These are phyloP conservation scores for Perognathus longimembris DNA, from an alignment of 2,113 vertebrate species.

Conservation along the genomic window DNA sequence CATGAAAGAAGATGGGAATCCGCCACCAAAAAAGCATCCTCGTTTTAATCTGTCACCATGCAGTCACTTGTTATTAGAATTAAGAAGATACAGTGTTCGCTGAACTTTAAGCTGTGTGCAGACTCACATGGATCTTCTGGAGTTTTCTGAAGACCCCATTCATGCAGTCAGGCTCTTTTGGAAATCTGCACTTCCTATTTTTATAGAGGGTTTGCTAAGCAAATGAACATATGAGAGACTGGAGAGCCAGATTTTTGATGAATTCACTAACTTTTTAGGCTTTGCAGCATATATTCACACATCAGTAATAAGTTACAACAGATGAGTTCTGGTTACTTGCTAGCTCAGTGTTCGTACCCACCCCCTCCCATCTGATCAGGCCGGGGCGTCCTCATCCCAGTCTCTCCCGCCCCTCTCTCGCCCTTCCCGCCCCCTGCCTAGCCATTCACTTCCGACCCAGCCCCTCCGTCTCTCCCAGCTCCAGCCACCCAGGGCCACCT, in stretches of 20 bases:
- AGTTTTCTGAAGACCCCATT: neutral
- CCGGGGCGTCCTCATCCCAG: no score
- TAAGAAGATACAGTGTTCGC: neutral
- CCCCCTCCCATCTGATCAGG: no score
- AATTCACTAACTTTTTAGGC: neutral
- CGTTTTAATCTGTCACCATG: neutral
- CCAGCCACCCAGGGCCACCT: neutral
- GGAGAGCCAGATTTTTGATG: neutral
- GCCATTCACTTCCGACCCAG: neutral
- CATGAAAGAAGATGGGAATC: neutral
- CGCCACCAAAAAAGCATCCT: neutral
- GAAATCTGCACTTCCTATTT: neutral
- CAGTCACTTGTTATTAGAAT: neutral
- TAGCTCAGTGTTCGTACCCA: fast-evolving
- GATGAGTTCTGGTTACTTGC: neutral
- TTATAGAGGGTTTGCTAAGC: conserved; percentile 8
- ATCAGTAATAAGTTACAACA: neutral
- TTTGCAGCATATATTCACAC: neutral
- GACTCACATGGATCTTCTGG: neutral
- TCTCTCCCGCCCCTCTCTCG: no score
- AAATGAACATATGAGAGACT: neutral
- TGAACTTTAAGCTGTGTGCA: neutral
- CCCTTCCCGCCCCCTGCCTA: no score
- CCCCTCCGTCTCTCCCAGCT: no score
- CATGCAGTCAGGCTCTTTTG: neutral